phyloP scores from a whole-genome alignment of 2,797 vertebrate genomes.

The Percopsis omiscomaycus region DNA sequence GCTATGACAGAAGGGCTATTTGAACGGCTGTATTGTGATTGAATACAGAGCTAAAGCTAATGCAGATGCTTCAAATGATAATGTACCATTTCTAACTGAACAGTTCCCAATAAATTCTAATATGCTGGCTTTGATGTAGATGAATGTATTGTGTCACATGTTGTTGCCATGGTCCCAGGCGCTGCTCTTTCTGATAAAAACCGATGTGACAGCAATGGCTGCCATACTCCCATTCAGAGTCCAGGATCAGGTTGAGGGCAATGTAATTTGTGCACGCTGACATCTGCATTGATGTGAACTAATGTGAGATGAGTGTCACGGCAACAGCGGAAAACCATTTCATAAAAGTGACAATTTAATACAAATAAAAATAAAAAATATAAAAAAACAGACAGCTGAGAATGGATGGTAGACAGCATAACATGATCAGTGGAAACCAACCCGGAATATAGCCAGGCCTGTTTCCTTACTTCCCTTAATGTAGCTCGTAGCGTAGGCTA shows the following conservation, averaged over 20 bases:
- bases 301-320: constrained; percentile 70
- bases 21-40: constrained; percentile 54
- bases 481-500: constrained; percentile 37
- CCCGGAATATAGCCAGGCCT: neutral
- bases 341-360: constrained; percentile 68
- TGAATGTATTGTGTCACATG: constrained; percentile 64
- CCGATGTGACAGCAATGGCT: constrained; percentile 73
- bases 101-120: constrained; percentile 69
- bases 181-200: constrained; percentile 63
- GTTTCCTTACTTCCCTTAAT: constrained; percentile 21
- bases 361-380: constrained; percentile 35
- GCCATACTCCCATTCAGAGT: constrained; percentile 73
- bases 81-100: constrained; percentile 64
- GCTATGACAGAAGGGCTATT: constrained; percentile 38
- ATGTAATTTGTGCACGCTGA: constrained; percentile 70
- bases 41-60: constrained; percentile 41
- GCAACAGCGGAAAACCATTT: constrained; percentile 62
- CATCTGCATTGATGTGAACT: constrained; percentile 76
- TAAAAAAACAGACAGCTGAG: constrained; percentile 2
- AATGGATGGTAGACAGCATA: constrained; percentile 40
- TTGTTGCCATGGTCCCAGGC: constrained; percentile 69
- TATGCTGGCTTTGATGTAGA: constrained; percentile 64
- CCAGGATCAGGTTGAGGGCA: constrained; percentile 71
- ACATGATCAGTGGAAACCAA: constrained; percentile 25
- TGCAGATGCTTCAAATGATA: constrained; percentile 41